Conservation (phyloP, 2,888 invertebrate genomes). For the Ptilodon capucinus region DNA sequence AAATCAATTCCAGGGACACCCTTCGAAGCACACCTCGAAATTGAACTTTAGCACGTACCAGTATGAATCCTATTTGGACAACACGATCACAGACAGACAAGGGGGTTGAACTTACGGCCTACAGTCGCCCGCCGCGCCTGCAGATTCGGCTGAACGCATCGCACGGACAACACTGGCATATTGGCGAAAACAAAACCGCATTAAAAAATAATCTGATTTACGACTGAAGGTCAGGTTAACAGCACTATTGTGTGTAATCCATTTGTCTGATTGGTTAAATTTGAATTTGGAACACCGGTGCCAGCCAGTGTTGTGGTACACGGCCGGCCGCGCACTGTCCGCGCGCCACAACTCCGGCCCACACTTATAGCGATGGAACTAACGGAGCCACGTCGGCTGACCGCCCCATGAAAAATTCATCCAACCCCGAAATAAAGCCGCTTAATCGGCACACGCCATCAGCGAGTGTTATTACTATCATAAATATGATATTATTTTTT, state of each 20-base stretch:
- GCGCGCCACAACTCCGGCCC: constrained; percentile 53
- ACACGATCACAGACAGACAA: constrained; percentile 39
- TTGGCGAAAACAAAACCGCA: constrained; percentile 36
- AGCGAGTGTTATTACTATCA: constrained; percentile 55
- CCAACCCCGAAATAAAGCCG: constrained; percentile 60
- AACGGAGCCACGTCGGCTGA: constrained; percentile 55
- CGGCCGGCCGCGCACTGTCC: constrained; percentile 77
- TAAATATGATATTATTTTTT: constrained; percentile 42
- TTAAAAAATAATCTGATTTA: constrained; percentile 33
- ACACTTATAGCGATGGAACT: constrained; percentile 67
- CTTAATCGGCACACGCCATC: constrained; percentile 48
- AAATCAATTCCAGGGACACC: constrained; percentile 41
- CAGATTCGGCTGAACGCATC: constrained; percentile 62
- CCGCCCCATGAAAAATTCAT: constrained; percentile 69
- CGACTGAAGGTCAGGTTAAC: constrained; percentile 59
- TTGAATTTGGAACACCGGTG: constrained; percentile 53
- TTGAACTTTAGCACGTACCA: constrained; percentile 25
- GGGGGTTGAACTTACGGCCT: constrained; percentile 67
- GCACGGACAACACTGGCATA: constrained; percentile 71
- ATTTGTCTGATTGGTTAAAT: constrained; percentile 49
- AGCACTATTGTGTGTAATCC: constrained; percentile 60
- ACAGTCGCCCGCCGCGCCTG: constrained; percentile 57
- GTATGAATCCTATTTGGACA: constrained; percentile 42
- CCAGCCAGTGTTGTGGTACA: constrained; percentile 70
- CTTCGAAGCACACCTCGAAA: constrained; percentile 25